These are phyloP conservation scores for Napeogenes sylphis DNA, from an alignment of 2,888 invertebrate genomes.

Conservation along the genomic window DNA sequence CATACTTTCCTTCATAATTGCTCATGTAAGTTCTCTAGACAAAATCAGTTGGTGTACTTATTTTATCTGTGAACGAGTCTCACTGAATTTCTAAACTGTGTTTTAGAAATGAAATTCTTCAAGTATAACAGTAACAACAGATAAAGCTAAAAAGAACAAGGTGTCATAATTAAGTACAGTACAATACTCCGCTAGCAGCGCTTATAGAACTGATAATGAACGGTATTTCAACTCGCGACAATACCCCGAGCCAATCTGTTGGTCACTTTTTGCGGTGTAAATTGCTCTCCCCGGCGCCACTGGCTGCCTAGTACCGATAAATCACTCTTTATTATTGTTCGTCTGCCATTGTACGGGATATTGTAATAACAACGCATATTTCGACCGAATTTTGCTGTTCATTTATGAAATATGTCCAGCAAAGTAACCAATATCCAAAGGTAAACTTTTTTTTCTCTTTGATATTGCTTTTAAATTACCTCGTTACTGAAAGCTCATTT, in stretches of 20 bases:
- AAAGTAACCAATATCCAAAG: too few relatives aligned
- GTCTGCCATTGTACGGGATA: slow-evolving; percentile 18
- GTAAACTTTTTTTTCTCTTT: too few relatives aligned
- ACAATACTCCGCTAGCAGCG: background rate
- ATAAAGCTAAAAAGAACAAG: background rate
- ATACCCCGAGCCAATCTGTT: slow-evolving; percentile 23
- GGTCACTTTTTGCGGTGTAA: slow-evolving; percentile 54
- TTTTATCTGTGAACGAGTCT: slow-evolving; percentile 11
- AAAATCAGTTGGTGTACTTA: slow-evolving; percentile 12
- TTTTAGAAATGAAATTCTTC: too few relatives aligned
- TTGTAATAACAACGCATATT: slow-evolving; percentile 10
- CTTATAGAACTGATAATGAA: slow-evolving; percentile 7
- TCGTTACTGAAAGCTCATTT: too few relatives aligned
- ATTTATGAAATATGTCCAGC: slow-evolving; percentile 3
- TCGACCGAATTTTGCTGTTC: slow-evolving; percentile 12
- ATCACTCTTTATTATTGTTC: slow-evolving; percentile 41
- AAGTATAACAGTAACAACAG: too few relatives aligned
- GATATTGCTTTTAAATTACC: too few relatives aligned
- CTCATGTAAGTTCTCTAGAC: slow-evolving; percentile 16
- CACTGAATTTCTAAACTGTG: slow-evolving; percentile 2
- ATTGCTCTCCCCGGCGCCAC: slow-evolving; percentile 54
- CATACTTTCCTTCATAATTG: slow-evolving; percentile 28
- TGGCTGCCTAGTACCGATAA: slow-evolving; percentile 52
- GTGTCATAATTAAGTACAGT: slow-evolving; percentile 3
- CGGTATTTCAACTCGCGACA: slow-evolving; percentile 22